phyloP scores from a whole-genome alignment of 2,888 invertebrate species.

The Poecilobothrus nobilitatus region DNA sequence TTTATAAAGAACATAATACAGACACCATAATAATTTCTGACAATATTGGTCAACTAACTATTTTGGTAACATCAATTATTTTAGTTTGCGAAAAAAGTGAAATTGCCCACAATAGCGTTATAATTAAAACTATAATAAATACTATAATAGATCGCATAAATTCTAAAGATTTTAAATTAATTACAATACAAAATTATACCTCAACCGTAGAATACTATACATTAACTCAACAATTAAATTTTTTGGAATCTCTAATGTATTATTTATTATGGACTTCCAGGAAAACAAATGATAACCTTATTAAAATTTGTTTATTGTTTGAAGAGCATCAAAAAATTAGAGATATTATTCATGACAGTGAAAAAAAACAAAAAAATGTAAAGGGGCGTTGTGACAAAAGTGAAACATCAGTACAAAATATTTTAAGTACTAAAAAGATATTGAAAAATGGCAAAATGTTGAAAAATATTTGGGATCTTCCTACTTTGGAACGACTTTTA shows the following conservation, averaged over 20 bases:
- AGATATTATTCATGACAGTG: conserved; percentile 29
- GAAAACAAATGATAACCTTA: conserved; percentile 39
- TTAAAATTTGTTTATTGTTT: conserved; percentile 48
- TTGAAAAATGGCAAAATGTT: conserved; percentile 29
- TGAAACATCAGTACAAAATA: conserved; percentile 23
- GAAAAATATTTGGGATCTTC: conserved; percentile 39
- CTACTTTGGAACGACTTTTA: conserved; percentile 34
- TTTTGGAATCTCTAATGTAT: conserved; percentile 56
- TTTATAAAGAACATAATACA: conserved; percentile 38
- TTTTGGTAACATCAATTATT: conserved; percentile 42
- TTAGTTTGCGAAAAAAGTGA: conserved; percentile 34
- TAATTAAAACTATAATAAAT: conserved; percentile 33
- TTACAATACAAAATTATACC: conserved; percentile 38
- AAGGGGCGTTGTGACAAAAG: conserved; percentile 28
- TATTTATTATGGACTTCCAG: conserved; percentile 49
- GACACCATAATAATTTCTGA: conserved; percentile 44
- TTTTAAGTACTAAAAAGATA: neutral
- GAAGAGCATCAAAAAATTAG: conserved; percentile 45
- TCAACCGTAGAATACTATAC: neutral
- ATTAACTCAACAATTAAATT: conserved; percentile 49
- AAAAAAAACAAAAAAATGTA: conserved; percentile 25
- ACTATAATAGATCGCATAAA: conserved; percentile 46
- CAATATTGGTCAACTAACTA: conserved; percentile 51
- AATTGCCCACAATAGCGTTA: conserved; percentile 34
- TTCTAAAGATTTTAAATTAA: conserved; percentile 43